These are phyloP conservation scores for Leptobrachium ailaonicum DNA, from an alignment of 2,113 vertebrate genomes.

Conservation along the genomic window DNA sequence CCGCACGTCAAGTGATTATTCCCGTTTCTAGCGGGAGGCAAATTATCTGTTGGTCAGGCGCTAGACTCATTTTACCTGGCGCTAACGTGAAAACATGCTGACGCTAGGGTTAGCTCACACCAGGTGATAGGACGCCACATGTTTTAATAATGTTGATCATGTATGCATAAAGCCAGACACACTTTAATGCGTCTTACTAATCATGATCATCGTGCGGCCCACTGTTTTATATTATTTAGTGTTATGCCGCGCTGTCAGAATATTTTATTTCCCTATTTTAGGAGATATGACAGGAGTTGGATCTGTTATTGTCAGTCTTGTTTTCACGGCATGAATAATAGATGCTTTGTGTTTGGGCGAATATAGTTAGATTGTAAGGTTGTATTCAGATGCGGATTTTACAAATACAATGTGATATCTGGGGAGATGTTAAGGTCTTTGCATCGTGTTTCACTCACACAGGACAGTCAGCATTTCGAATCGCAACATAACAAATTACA, in stretches of 20 bases:
- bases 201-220: neutral
- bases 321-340: slow-evolving; percentile 25
- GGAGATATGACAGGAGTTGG: neutral
- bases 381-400: neutral
- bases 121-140: too few relatives aligned
- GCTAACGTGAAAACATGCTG: too few relatives aligned
- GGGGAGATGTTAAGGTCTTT: neutral
- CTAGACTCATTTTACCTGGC: too few relatives aligned
- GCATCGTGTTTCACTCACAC: too few relatives aligned
- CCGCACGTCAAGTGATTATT: too few relatives aligned
- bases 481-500: too few relatives aligned
- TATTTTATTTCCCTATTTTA: neutral
- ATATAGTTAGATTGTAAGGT: neutral
- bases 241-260: slow-evolving; percentile 5
- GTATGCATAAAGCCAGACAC: too few relatives aligned
- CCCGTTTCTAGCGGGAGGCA: too few relatives aligned
- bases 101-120: too few relatives aligned
- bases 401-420: neutral
- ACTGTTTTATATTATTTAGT: slow-evolving; percentile 30
- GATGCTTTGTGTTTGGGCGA: slow-evolving; percentile 9
- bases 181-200: neutral
- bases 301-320: slow-evolving; percentile 19
- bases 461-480: neutral
- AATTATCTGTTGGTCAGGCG: too few relatives aligned
- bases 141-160: too few relatives aligned